A percentile compares a stretch with the other conserved stretches of the same genome.
Conservation (phyloP, 2,113 vertebrate genomes). For the Mola mola region DNA sequence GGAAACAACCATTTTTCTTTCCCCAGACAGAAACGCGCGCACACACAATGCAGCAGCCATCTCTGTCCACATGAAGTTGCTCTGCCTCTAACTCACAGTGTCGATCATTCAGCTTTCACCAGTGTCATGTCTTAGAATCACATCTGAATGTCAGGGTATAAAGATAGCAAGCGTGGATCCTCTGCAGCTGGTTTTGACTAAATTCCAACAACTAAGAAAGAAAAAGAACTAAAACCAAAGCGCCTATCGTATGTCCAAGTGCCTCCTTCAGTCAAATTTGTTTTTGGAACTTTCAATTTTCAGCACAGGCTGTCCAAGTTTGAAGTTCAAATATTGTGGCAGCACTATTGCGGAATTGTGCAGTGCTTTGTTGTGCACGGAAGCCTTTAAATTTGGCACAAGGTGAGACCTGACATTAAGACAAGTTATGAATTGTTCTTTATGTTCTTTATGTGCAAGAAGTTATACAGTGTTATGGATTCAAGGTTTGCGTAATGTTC, state of each 20-base stretch:
- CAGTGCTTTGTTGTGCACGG: no score
- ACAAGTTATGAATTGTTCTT: no score
- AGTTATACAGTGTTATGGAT: no score
- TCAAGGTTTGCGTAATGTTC: no score
- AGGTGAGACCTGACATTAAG: no score
- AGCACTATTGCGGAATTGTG: neutral
- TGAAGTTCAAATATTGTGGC: neutral
- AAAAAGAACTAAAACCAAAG: neutral
- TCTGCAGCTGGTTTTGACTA: neutral
- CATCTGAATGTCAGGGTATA: no score
- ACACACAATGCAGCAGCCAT: neutral
- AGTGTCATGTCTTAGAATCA: slow-evolving; percentile 23
- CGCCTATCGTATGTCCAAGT: no score
- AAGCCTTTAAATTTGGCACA: no score
- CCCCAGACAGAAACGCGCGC: neutral
- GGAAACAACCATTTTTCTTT: neutral
- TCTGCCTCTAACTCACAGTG: neutral
- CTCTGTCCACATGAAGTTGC: neutral
- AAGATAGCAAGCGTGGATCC: neutral
- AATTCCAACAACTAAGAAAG: neutral
- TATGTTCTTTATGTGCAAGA: no score
- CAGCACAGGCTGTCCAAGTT: neutral
- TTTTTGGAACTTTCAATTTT: neutral
- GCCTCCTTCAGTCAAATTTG: neutral
- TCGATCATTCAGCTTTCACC: slow-evolving; percentile 28